Evolutionary conservation across 2,797 vertebrate genomes (phyloP), one percentile per base, ranked within the genome.

Genomic region (Sebastes taczanowskii): DNA sequence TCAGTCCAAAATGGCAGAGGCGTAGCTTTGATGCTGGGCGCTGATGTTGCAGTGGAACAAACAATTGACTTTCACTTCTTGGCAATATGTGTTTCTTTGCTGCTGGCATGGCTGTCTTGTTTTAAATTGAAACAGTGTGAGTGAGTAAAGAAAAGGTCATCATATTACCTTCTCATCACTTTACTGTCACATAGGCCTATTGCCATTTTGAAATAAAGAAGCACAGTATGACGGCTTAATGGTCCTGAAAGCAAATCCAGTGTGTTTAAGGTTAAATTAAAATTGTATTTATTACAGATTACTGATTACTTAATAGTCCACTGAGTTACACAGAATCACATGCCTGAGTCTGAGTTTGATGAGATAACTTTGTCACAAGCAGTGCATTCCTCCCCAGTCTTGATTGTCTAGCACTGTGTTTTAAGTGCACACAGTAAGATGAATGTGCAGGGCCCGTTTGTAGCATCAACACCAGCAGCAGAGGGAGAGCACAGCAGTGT

Each of bases 381-480:
- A 56, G 55, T 9, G 8, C 55, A 10, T 65, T 65, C 60, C 65
- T 65, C 49, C 11, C 4, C n/a, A 2, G 58, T 27, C 55, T 30
- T 10, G 59, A 68, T 74, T 81, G 38, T 7, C 32, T 4, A 22
- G 27, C 13, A 1, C 30, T 34, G 67, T 86, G 86, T 89, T 89
- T 78, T 34, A 46, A 69, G 80, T 73, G 69, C 65, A 81, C 76
- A 75, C 74, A 65, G 55, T 83, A 10, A 81, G 80, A 82, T 27
- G 66, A 85, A 79, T 8, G 56, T 27, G 69, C 82, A 49, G 60
- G 64, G 55, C 53, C 68, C 14, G 80, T 86, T 80, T 85, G 78
- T 72, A 81, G 84, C 81, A 61, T 84, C 88, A 88, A 87, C 84
- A 87, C 35, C 86, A 76, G 23, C 83, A 60, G 86, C 78, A 66